Conservation (phyloP, 2,797 vertebrate species). For the Botia almorhae region DNA sequence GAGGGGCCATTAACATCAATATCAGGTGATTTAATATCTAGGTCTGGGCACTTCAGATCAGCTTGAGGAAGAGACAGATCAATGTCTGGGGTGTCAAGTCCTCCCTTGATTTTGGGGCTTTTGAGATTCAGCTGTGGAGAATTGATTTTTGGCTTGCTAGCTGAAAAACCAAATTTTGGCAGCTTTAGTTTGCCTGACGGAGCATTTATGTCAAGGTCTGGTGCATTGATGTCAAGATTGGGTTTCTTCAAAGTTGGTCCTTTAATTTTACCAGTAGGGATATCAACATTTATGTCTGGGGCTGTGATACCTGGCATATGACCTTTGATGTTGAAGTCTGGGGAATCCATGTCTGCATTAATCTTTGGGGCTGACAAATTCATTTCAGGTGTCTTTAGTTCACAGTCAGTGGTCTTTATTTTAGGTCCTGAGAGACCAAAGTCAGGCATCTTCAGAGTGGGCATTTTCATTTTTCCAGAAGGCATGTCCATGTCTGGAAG, state of each 20-base stretch:
- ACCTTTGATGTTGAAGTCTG: slow-evolving; percentile 46
- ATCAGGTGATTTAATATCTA: slow-evolving; percentile 57
- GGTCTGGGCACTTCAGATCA: slow-evolving; percentile 59
- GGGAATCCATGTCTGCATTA: slow-evolving; percentile 55
- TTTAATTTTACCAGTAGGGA: slow-evolving; percentile 46
- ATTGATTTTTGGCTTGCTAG: slow-evolving; percentile 58
- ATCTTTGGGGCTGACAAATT: slow-evolving; percentile 66
- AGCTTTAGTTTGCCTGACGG: slow-evolving; percentile 48
- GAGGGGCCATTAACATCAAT: slow-evolving; percentile 52
- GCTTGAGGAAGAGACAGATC: slow-evolving; percentile 50
- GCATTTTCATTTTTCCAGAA: slow-evolving; percentile 63
- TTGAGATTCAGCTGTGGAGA: slow-evolving; percentile 25
- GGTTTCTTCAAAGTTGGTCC: slow-evolving; percentile 8
- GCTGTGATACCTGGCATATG: slow-evolving; percentile 50
- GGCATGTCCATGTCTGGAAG: slow-evolving; percentile 56
- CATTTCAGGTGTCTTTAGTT: slow-evolving; percentile 60
- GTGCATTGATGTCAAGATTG: slow-evolving; percentile 27
- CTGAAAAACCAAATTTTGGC: slow-evolving; percentile 54
- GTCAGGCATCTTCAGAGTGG: slow-evolving; percentile 53
- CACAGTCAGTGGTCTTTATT: slow-evolving; percentile 50
- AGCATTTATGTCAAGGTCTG: slow-evolving; percentile 46
- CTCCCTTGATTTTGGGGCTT: slow-evolving; percentile 23
- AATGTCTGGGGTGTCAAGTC: slow-evolving; percentile 48
- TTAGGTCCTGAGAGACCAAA: slow-evolving; percentile 50
- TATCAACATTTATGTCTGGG: slow-evolving; percentile 48